Conservation (phyloP, 2,113 vertebrate species). For the Plecturocebus donacophilus region DNA sequence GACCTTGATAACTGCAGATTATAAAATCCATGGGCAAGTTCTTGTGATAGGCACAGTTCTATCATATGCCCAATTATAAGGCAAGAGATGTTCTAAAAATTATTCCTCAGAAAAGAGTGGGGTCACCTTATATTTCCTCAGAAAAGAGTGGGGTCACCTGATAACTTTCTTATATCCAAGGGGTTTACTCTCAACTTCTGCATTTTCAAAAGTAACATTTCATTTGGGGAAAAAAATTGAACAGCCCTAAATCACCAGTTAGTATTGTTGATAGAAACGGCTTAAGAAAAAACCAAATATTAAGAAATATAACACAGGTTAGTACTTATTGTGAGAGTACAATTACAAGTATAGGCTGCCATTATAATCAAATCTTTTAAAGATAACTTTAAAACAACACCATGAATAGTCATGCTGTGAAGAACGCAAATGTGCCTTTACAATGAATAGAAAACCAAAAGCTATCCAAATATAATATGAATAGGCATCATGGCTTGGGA, state of each 20-base stretch:
- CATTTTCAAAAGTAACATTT: constrained; percentile 8
- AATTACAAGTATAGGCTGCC: not conserved
- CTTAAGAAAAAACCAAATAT: not conserved
- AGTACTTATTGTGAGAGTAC: not conserved
- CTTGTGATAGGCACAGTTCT: not conserved
- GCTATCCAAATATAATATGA: not conserved
- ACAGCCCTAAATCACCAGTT: not conserved
- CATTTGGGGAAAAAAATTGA: not conserved
- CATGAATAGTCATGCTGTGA: not conserved
- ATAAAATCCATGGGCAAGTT: not conserved
- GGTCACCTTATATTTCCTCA: not conserved
- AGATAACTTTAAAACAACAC: not conserved
- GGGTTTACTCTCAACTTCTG: not conserved
- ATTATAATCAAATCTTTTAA: not conserved
- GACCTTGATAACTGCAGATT: not conserved
- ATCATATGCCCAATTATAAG: not conserved
- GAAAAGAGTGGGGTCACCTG: no score
- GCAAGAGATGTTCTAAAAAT: not conserved
- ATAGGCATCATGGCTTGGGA: not conserved
- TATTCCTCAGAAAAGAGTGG: not conserved
- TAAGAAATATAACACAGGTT: not conserved
- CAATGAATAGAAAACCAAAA: not conserved
- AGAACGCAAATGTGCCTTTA: not conserved
- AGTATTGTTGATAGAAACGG: not conserved
- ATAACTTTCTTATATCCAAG: not conserved